A percentile compares a stretch with the other conserved stretches of the same genome.
Conservation (phyloP, 2,888 invertebrate genomes). For the Latheticus oryzae region DNA sequence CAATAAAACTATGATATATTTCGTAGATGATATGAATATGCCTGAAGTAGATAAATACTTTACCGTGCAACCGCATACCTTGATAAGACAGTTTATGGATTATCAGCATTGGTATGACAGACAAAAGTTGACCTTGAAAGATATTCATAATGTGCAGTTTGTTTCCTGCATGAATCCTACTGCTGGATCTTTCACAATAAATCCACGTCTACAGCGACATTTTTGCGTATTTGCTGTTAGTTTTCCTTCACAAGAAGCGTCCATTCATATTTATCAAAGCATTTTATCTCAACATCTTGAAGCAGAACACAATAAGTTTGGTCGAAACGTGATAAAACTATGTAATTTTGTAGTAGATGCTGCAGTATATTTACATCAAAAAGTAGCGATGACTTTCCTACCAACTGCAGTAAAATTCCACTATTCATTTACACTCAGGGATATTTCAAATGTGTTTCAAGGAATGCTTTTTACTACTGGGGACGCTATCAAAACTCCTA, state of each 20-base stretch:
- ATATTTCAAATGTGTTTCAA: slow-evolving; percentile 94
- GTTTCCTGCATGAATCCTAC: slow-evolving; percentile 97
- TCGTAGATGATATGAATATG: slow-evolving; percentile 97
- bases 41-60: slow-evolving; percentile 95
- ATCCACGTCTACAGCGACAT: slow-evolving; percentile 88
- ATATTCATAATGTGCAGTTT: slow-evolving; percentile 93
- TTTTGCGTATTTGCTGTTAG: slow-evolving; percentile 90
- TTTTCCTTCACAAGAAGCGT: slow-evolving; percentile 85
- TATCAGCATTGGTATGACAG: slow-evolving; percentile 97
- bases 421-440: slow-evolving; percentile 92
- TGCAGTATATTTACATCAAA: slow-evolving; percentile 81
- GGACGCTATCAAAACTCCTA: slow-evolving; percentile 73
- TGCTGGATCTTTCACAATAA: slow-evolving; percentile 94
- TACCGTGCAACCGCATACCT: slow-evolving; percentile 94
- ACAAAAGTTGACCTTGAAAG: slow-evolving; percentile 85
- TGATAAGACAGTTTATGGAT: slow-evolving; percentile 92
- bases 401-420: slow-evolving; percentile 97
- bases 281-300: slow-evolving; percentile 83
- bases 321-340: slow-evolving; percentile 70
- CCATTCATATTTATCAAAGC: slow-evolving; percentile 85
- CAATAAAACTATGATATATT: slow-evolving; percentile 91
- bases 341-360: slow-evolving; percentile 74
- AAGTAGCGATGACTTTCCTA: slow-evolving; percentile 80
- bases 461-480: slow-evolving; percentile 87
- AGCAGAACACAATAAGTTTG: slow-evolving; percentile 76